These are phyloP conservation scores for Lasioglossum morio DNA, from an alignment of 2,888 invertebrate species.

Conservation along the genomic window DNA sequence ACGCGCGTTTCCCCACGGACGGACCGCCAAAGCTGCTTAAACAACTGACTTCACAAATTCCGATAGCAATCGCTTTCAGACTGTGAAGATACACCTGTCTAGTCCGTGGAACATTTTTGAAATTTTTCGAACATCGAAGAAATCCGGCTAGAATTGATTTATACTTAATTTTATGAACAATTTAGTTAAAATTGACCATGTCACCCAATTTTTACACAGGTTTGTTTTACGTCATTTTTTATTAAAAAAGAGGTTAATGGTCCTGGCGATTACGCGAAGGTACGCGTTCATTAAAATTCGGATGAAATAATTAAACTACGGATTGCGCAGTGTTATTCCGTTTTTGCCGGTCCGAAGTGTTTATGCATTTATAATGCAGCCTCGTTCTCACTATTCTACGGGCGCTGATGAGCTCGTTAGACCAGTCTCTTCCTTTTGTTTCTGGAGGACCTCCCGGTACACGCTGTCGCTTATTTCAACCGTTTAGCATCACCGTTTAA, in stretches of 20 bases:
- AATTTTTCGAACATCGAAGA: background rate
- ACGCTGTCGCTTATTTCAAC: background rate
- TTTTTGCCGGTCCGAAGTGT: background rate
- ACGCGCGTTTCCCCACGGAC: background rate
- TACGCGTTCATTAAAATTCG: background rate
- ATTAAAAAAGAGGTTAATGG: background rate
- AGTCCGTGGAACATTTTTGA: background rate
- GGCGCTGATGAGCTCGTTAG: conserved; percentile 3
- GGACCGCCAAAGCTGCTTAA: background rate
- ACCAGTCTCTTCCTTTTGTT: background rate
- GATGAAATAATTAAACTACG: background rate
- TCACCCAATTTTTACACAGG: too few species aligned
- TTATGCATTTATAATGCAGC: conserved; percentile 1
- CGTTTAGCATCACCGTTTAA: background rate
- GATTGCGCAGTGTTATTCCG: background rate
- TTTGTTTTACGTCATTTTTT: background rate
- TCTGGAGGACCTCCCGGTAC: background rate
- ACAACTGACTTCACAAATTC: background rate
- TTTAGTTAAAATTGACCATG: too few species aligned
- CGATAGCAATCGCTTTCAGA: background rate
- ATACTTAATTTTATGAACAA: background rate
- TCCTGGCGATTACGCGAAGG: background rate
- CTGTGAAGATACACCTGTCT: background rate
- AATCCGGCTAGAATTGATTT: background rate
- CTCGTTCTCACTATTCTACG: background rate